Base-by-base conservation (phyloP, 92 coral and sea anemone genomes). In the Epizoanthus ramosus region DNA sequence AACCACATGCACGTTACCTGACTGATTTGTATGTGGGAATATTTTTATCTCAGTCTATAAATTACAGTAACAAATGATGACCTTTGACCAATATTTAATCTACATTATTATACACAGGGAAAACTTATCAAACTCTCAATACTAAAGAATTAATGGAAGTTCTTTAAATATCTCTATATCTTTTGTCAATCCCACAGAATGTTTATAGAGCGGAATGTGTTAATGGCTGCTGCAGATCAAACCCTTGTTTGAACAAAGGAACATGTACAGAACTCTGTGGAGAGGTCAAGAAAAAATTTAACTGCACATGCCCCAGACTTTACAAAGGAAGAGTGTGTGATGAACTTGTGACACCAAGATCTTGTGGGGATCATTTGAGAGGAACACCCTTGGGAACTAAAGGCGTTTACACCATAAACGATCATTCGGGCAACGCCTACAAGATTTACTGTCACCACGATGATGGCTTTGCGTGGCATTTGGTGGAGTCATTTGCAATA, bases 151-250 rank as follows among this genome's bases (percentile, higher is more conserved):
- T 43, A 43, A 43, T 43, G 0, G 50, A 43, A 50, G 54, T 50
- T 50, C 54, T 50, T 50, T 50, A 50, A 50, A 50, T 50, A 43
- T 43, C 50, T 43, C 10, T 43, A 50, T 50, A 9, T 41, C n/a
- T 50, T 10, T 50, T 50, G 54, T 1, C 15, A 50, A 1, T 50
- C 15, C 54, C 71, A 7, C 71, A 66, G 71, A 66, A 33, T 33
- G 35, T 2, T 0, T 28, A 66, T 43, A 31, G 45, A 14, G 10
- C 47, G 14, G 71, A 33, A 15, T 83, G 86, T 41, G 15, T 83
- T 18, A 83, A 83, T 43, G 86, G 86, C 0, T 83, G 86, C 57
- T 83, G 86, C 74, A 66, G 70, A 19, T 60, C 86, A 19, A 71
- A 59, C 22, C 86, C 86, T 16, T 83, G 86, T 39, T 60, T 83